Evolutionary conservation across 1,140 invertebrate species (phyloP), one percentile per base, ranked within the genome.

Genomic region (Thrips palmi): DNA sequence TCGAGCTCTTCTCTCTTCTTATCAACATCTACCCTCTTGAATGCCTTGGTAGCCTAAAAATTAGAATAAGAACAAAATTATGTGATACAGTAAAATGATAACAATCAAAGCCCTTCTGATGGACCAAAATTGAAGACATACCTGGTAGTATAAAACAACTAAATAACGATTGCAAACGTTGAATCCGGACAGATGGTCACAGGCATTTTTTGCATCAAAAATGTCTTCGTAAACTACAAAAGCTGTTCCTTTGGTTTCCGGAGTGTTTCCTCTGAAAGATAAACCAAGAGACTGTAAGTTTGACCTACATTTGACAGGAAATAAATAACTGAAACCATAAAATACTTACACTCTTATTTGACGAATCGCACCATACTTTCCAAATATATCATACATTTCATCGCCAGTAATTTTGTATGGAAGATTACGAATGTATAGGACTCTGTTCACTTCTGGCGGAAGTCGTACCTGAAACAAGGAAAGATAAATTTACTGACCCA

Each of bases 321-420:
- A 31, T 18, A 25, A 29, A 27, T 33, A 41, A 24, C 29, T 31
- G 31, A 19, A 15, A 30, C 10, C 21, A 20, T 25, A 32, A 29
- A 43, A 43, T 53, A 80, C 85, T 80, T 75, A 93, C 81, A 97
- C 84, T 67, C 94, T 64, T 38, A 99, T 97, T 65, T 99, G 96
- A 47, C 94, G 60, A 40, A 99, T 97, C 11, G 94, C 93, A 52
- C 94, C 94, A 67, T 97, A 99, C 70, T 98, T 98, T 23, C 96
- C 94, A 71, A 99, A 99, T 46, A 99, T 99, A 64, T 99, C 94
- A 56, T 99, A 99, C 94, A 99, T 98, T 74, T 99, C 94, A 65
- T 99, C 96, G n/a, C 86, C 86, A 36, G 92, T 97, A 38, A 98
- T 98, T 68, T 97, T 98, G 52, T 98, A 99, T 1, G 96, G 94